A percentile compares a stretch with the other conserved stretches of the same genome.
phyloP scores from a whole-genome alignment of 2,888 invertebrate genomes.

The Himalopsyche kuldschensis region DNA sequence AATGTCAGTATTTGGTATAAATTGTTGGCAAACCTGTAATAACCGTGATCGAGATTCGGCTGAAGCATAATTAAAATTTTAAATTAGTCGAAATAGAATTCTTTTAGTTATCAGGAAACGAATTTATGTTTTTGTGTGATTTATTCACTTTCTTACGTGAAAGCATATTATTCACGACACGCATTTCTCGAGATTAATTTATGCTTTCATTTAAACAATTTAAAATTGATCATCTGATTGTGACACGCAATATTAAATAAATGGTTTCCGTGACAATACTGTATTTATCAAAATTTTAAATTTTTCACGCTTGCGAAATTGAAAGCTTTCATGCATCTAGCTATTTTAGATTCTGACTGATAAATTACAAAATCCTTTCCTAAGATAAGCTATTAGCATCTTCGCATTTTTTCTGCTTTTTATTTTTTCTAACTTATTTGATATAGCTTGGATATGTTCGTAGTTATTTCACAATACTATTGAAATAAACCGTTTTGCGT shows the following conservation, averaged over 20 bases:
- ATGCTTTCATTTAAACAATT: conserved; percentile 11
- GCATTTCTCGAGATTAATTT: conserved; percentile 6
- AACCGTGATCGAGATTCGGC: not conserved
- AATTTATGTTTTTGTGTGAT: conserved; percentile 15
- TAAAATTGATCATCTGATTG: conserved; percentile 16
- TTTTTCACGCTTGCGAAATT: conserved; percentile 22
- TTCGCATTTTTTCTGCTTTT: no score
- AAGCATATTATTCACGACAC: conserved; percentile 6
- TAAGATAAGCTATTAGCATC: no score
- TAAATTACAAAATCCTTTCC: not conserved
- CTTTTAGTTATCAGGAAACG: not conserved
- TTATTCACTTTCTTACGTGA: conserved; percentile 13
- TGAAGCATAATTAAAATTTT: not conserved
- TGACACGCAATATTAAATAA: not conserved
- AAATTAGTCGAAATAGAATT: not conserved
- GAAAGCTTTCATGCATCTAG: conserved; percentile 22
- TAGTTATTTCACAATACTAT: no score
- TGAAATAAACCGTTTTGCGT: no score
- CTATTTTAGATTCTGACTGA: conserved; percentile 2
- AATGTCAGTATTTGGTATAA: not conserved
- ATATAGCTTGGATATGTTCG: no score
- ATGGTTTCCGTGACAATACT: not conserved
- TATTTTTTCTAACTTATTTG: no score
- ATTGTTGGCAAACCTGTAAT: not conserved
- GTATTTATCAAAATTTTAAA: not conserved